Percentiles rank a stretch among this genome's conserved stretches.
Evolutionary conservation across 2,797 vertebrate species (phyloP).

Genomic region (Xenopus petersii): DNA sequence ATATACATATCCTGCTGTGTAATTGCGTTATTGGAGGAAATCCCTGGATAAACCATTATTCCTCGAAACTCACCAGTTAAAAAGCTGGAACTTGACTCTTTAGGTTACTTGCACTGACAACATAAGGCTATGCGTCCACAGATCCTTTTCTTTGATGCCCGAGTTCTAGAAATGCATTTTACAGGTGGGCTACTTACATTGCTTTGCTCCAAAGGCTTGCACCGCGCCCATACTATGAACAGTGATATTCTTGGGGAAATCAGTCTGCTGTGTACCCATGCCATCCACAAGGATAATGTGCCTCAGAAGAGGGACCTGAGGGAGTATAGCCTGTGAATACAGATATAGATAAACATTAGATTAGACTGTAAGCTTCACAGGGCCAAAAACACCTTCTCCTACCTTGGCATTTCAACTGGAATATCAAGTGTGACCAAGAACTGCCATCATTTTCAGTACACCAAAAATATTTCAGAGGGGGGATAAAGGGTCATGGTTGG

Average conservation of each 20-base stretch:
- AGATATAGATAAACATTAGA: too few relatives aligned
- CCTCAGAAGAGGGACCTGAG: conserved; percentile 77
- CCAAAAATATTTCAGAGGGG: too few relatives aligned
- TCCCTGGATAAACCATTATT: too few relatives aligned
- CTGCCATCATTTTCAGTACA: too few relatives aligned
- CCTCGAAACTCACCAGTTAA: neutral
- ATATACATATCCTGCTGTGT: conserved; percentile 31
- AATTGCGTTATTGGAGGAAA: neutral
- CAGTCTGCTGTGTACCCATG: conserved; percentile 69
- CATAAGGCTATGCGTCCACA: too few relatives aligned
- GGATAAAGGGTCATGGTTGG: too few relatives aligned
- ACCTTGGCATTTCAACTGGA: too few relatives aligned
- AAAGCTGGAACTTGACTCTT: neutral
- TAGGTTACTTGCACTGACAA: neutral
- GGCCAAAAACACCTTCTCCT: too few relatives aligned
- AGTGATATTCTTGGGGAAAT: conserved; percentile 78
- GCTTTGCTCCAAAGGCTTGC: conserved; percentile 78
- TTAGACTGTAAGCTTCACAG: too few relatives aligned
- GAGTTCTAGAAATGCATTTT: too few relatives aligned
- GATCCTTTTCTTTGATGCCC: too few relatives aligned
- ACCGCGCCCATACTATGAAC: conserved; percentile 86
- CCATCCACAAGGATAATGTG: conserved; percentile 87
- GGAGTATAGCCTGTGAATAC: conserved; percentile 75
- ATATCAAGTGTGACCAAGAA: too few relatives aligned
- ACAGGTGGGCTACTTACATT: conserved; percentile 64